Base-by-base conservation (phyloP, 2,113 vertebrate genomes). In the Marcusenius ussheri region DNA sequence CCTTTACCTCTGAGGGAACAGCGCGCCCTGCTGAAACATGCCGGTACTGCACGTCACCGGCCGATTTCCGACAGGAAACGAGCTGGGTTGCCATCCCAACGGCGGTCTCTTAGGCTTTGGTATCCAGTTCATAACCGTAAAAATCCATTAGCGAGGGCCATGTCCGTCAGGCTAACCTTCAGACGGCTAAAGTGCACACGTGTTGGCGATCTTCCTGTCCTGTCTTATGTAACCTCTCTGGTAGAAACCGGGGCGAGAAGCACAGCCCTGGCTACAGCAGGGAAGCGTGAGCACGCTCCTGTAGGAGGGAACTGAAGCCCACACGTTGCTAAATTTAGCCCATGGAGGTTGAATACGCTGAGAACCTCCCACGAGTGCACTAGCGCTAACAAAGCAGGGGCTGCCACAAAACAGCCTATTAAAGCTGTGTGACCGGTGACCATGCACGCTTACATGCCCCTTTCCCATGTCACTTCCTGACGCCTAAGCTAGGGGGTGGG, bases 311-410 rank as follows among this genome's bases (percentile, higher is more conserved):
- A 46, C 15, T 62, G 50, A 84, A 89, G 24, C 89, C 89, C 89
- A 89, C 89, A 42, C 89, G 56, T 53, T 84, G 77, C 89, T 89
- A 85, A 84, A 85, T 85, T 84, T 89, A 89, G 89, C 51, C 62
- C 89, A 27, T 27, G 80, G 89, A 83, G 80, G 80, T 80, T 85
- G 89, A 35, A 15, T 84, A 51, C 53, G 24, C 51, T 3, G 74
- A 89, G 88, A 51, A 31, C 35, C 88, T 83, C 70, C 88, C 74
- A 89, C 74, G 31, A 77, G 50, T 58, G 31, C 88, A 3, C 74
- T 11, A 17, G n/a, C 24, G 5, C 80, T 9, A 84, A 42, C 50
- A 89, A 50, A 89, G 27, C n/a, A 58, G 10, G 8, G 77, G 49
- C 70, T 56, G 35, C 47, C 47, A 53, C 8, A 84, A 51, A 47